These are phyloP conservation scores for Gracilinanus agilis DNA, from an alignment of 2,113 vertebrate genomes.

Conservation along the genomic window DNA sequence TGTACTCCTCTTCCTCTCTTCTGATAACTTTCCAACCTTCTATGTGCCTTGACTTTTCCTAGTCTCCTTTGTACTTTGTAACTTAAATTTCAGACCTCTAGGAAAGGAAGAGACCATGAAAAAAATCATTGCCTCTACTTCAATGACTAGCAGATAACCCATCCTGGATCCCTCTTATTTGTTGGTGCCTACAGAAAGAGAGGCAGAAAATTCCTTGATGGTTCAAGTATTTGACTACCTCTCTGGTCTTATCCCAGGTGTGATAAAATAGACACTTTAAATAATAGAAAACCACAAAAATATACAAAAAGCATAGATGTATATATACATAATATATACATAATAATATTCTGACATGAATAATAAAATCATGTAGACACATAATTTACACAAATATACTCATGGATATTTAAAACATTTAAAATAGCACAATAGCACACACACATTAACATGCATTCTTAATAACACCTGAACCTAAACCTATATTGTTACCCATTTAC, in stretches of 20 bases:
- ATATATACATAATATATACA: too few species aligned
- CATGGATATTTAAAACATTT: too few species aligned
- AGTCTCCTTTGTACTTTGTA: neutral
- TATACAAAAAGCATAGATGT: neutral
- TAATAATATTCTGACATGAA: neutral
- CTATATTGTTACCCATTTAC: neutral
- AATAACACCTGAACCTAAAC: neutral
- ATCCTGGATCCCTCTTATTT: neutral
- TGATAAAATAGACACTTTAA: too few species aligned
- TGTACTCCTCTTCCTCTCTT: neutral
- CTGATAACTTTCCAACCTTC: too few species aligned
- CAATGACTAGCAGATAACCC: neutral
- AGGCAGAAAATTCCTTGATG: too few species aligned
- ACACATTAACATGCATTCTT: neutral
- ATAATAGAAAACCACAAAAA: neutral
- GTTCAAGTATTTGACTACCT: too few species aligned
- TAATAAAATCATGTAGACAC: too few species aligned
- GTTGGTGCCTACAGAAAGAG: too few species aligned
- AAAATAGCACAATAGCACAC: neutral
- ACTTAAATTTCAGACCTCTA: slow-evolving; percentile 16
- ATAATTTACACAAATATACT: too few species aligned
- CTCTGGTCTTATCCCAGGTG: too few species aligned
- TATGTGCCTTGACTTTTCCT: too few species aligned
- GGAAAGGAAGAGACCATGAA: neutral
- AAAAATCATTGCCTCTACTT: neutral